A percentile compares a stretch with the other conserved stretches of the same genome.
These are phyloP conservation scores for Parapsyche elsis DNA, from an alignment of 1,140 invertebrate species.

Conservation along the genomic window DNA sequence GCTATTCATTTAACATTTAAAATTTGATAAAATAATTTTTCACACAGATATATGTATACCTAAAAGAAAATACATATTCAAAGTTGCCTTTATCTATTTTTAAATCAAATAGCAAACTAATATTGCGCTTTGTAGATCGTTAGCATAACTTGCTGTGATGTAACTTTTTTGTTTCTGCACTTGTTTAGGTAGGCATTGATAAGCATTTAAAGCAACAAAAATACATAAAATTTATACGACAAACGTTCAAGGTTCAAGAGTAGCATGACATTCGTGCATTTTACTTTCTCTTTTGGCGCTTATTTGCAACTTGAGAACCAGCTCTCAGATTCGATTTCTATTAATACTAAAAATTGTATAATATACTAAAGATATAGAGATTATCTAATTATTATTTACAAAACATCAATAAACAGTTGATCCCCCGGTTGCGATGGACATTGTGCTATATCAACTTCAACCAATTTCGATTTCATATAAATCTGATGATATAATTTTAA, in stretches of 20 bases:
- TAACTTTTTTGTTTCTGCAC: not conserved
- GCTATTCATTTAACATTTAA: no score
- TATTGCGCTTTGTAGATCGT: not conserved
- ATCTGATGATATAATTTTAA: no score
- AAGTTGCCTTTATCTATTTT: not conserved
- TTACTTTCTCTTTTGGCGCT: constrained; percentile 42
- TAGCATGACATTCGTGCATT: constrained; percentile 34
- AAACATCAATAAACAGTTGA: not conserved
- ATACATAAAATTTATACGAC: not conserved
- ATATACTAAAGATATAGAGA: not conserved
- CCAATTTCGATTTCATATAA: not conserved
- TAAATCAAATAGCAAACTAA: no score
- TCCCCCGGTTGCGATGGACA: not conserved
- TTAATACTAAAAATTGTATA: not conserved
- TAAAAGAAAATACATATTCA: not conserved
- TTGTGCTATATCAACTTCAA: not conserved
- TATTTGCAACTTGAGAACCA: constrained; percentile 40
- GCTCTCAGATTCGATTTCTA: constrained; percentile 17
- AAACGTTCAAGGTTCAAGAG: constrained; percentile 45
- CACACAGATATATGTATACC: no score
- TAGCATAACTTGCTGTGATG: not conserved
- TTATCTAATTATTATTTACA: no score
- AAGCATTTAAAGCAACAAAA: not conserved
- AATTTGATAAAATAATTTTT: no score
- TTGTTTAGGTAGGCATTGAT: not conserved